A percentile compares a stretch with the other conserved stretches of the same genome.
Evolutionary conservation across 1,140 invertebrate species (phyloP).

Genomic region (Ips typographus): DNA sequence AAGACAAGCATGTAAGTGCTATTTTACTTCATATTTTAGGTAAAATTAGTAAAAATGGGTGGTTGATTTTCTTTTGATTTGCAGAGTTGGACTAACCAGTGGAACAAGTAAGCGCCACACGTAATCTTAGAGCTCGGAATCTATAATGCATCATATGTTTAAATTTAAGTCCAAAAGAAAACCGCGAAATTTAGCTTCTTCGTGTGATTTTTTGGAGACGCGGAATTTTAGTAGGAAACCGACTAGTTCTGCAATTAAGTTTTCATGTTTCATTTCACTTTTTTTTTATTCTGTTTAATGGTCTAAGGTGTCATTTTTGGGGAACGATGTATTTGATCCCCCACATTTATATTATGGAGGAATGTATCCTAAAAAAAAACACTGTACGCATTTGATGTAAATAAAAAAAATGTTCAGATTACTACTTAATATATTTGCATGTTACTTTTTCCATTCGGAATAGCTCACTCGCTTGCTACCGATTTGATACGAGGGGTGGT

Average conservation of each 20-base stretch:
- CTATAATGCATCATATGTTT: constrained; percentile 45
- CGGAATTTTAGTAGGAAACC: constrained; percentile 38
- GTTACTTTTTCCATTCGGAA: constrained; percentile 38
- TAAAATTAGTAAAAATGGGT: background rate
- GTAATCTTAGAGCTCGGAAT: constrained; percentile 17
- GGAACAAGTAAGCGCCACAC: constrained; percentile 47
- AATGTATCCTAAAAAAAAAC: constrained; percentile 6
- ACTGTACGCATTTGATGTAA: constrained; percentile 45
- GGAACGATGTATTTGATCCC: too few species aligned
- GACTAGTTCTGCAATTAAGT: constrained; percentile 40
- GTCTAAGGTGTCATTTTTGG: too few species aligned
- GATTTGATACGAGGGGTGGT: too few species aligned
- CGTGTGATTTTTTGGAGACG: constrained; percentile 49
- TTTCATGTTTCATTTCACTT: constrained; percentile 20
- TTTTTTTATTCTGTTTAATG: constrained; percentile 8
- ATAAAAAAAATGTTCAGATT: constrained; percentile 44
- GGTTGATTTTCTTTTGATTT: constrained; percentile 31
- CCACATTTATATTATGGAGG: background rate
- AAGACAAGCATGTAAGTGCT: constrained; percentile 49
- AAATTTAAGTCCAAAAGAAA: constrained; percentile 45
- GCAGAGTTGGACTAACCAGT: constrained; percentile 49
- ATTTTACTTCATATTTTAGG: background rate
- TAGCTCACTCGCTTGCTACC: constrained; percentile 34
- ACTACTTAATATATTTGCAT: constrained; percentile 48
- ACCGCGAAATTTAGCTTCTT: constrained; percentile 46